Conservation (phyloP, 2,797 vertebrate species). For the Agapornis canus region DNA sequence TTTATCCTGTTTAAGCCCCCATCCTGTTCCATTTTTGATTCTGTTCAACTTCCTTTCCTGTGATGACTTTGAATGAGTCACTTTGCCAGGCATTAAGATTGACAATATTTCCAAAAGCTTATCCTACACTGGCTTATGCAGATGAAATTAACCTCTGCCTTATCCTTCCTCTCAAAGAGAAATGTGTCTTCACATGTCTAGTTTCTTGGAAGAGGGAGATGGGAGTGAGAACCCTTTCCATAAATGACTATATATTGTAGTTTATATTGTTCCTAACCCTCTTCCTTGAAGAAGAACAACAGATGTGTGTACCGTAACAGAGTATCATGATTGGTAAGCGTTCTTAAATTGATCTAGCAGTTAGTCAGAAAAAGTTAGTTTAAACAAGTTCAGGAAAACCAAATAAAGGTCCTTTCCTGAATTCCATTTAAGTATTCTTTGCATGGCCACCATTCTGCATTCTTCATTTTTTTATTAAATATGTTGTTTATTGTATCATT, state of each 20-base stretch:
- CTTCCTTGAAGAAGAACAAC: neutral
- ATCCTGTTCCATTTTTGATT: constrained; percentile 74
- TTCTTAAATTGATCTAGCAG: neutral
- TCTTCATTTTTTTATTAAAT: neutral
- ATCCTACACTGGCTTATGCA: neutral
- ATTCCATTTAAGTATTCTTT: neutral
- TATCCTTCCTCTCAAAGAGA: constrained; percentile 48
- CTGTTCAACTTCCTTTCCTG: constrained; percentile 71
- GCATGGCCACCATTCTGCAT: neutral
- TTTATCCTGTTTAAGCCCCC: constrained; percentile 54
- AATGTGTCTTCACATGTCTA: neutral
- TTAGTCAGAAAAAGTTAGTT: neutral
- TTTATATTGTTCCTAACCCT: neutral
- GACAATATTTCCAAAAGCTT: constrained; percentile 45
- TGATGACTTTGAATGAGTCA: constrained; percentile 60
- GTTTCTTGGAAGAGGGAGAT: constrained; percentile 45
- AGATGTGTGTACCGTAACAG: neutral
- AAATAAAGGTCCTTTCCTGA: constrained; percentile 16
- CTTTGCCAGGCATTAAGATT: constrained; percentile 65
- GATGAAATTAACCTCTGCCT: constrained; percentile 52
- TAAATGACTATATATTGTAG: neutral
- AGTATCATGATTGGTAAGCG: neutral
- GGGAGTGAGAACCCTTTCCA: neutral
- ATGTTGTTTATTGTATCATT: neutral
- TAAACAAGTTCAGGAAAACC: neutral